Evolutionary conservation across 2,888 invertebrate genomes (phyloP).

Genomic region (Agriopis marginaria): DNA sequence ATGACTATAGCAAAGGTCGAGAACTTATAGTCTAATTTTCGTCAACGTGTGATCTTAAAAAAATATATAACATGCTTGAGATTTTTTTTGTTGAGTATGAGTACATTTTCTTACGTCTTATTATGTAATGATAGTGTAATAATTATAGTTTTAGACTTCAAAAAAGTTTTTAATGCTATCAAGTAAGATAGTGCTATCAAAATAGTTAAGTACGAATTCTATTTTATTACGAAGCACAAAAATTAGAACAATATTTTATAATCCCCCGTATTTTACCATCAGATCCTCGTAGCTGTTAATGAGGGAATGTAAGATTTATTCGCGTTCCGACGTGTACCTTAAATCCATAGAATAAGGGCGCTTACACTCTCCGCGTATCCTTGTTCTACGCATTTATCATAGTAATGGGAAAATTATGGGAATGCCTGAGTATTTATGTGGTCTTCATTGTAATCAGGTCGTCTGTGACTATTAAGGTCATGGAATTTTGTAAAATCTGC

Average conservation of each 20-base stretch:
- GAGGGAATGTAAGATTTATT: conserved; percentile 45
- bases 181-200: too few relatives aligned
- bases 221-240: conserved; percentile 5
- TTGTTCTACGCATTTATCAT: conserved; percentile 31
- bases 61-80: too few relatives aligned
- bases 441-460: conserved; percentile 33
- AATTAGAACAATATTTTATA: conserved; percentile 37
- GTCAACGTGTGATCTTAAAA: too few relatives aligned
- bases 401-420: conserved; percentile 35
- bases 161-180: too few relatives aligned
- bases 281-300: conserved; percentile 38
- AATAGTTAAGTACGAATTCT: too few relatives aligned
- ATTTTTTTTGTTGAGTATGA: too few relatives aligned
- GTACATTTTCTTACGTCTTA: too few relatives aligned
- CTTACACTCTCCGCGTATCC: conserved; percentile 20
- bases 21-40: too few relatives aligned
- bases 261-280: conserved; percentile 38
- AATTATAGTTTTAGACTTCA: too few relatives aligned
- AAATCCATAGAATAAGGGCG: conserved; percentile 31
- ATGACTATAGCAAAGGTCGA: too few relatives aligned
- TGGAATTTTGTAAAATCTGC: background rate
- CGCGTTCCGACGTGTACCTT: conserved; percentile 28
- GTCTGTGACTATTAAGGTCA: conserved; percentile 23
- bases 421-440: conserved; percentile 34
- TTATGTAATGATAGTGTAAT: too few relatives aligned